These are phyloP conservation scores for Malurus elegans DNA, from an alignment of 2,113 vertebrate genomes.

Conservation along the genomic window DNA sequence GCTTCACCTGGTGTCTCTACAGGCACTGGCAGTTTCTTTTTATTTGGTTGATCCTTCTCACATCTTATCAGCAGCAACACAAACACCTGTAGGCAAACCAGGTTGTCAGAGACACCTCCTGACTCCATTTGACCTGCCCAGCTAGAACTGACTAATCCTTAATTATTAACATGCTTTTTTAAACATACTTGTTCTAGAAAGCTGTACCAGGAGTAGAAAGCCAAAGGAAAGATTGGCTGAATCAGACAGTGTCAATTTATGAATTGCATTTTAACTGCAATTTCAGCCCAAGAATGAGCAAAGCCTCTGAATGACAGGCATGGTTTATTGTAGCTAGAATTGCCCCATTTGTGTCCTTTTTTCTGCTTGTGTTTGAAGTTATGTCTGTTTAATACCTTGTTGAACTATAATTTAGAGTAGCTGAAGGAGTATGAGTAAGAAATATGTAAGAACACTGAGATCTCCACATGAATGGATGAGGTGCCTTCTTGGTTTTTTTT, in stretches of 20 bases:
- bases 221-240: slow-evolving; percentile 7
- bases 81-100: not conserved
- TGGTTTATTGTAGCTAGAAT: slow-evolving; percentile 37
- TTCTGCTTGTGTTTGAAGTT: slow-evolving; percentile 15
- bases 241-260: not conserved
- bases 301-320: slow-evolving; percentile 10
- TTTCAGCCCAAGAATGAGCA: slow-evolving; percentile 24
- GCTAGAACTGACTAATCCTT: not conserved
- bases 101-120: not conserved
- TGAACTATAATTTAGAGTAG: slow-evolving; percentile 34
- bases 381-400: slow-evolving; percentile 50
- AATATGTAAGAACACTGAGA: not conserved
- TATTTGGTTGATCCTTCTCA: not conserved
- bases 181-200: not conserved
- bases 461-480: not conserved
- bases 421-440: slow-evolving; percentile 18
- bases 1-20: not conserved
- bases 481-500: not conserved
- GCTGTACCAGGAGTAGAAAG: not conserved
- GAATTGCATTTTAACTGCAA: not conserved
- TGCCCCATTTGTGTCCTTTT: slow-evolving; percentile 26
- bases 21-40: not conserved
- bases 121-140: not conserved
- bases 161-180: not conserved
- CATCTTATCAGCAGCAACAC: not conserved